Base-by-base conservation (phyloP, 1,140 invertebrate species). In the Sarcophaga peregrina region DNA sequence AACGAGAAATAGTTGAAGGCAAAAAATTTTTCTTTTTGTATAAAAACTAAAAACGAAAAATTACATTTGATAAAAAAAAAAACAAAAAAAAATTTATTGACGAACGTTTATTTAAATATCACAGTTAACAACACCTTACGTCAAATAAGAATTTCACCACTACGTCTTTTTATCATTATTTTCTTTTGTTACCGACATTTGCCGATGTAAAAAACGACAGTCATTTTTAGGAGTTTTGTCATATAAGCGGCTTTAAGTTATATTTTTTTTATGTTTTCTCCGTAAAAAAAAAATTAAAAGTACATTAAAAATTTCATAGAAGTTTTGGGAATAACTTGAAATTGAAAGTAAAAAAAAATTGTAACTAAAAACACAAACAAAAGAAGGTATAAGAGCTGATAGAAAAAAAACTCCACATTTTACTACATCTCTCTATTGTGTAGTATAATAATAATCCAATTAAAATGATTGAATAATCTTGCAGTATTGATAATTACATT, bases 171-270 rank as follows among this genome's bases (percentile, higher is more conserved):
- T 78, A 20, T 78, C 62, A 5, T 20, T 5, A 2, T 52, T 50
- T 50, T 52, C 75, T 11, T 20, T 52, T 78, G 75, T 78, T 20
- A 78, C 52, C 62, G 62, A 68, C 62, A 68, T 68, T 68, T 68
- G 62, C 62, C 62, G 20, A 52, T 52, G 75, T 52, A 78, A 78
- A 78, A 78, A 78, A 52, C 75, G 75, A 78, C 75, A 78, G 75
- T 78, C 75, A 78, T 78, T 78, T 76, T 76, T 78, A 25, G 48
- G 75, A 78, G 75, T 78, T 78, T 78, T 78, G 47, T 52, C 75
- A 52, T 50, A 52, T 15, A 76, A 78, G 75, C 75, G 47, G 75
- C 47, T 50, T 46, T 75, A 47, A 50, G 13, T 50, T 48, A 48
- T 46, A 72, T 72, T 72, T 72, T 72, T 72, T 76, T 48, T 76